Conservation (phyloP, 2,113 vertebrate species). For the Himantopus leucocephalus region DNA sequence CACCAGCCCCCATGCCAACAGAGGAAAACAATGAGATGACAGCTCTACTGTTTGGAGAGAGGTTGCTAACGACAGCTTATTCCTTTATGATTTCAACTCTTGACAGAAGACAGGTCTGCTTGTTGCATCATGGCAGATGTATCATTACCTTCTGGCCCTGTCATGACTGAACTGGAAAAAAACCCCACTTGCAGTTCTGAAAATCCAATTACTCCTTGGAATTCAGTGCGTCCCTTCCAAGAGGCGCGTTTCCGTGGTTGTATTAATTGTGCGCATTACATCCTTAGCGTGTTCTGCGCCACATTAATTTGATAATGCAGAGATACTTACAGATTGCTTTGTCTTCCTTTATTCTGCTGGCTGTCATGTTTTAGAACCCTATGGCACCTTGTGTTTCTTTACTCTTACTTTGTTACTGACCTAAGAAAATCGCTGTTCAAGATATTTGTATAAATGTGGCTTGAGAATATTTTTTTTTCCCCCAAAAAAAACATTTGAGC, state of each 20-base stretch:
- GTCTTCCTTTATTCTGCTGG: neutral
- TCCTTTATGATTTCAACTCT: slow-evolving; percentile 93
- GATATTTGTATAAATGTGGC: neutral
- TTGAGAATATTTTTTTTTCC: neutral
- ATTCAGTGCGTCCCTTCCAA: slow-evolving; percentile 56
- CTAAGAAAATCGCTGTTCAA: slow-evolving; percentile 43
- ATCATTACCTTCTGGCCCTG: slow-evolving; percentile 96
- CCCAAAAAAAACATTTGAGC: neutral
- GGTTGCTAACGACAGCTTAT: slow-evolving; percentile 94
- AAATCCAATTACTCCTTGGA: slow-evolving; percentile 73
- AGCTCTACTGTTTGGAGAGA: slow-evolving; percentile 89
- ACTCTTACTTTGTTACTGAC: slow-evolving; percentile 39
- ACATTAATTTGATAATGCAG: neutral
- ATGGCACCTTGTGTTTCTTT: slow-evolving; percentile 32
- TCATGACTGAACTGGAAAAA: slow-evolving; percentile 82
- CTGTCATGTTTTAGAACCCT: neutral
- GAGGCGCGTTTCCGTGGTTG: neutral
- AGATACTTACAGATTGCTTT: slow-evolving; percentile 28
- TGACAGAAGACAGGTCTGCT: slow-evolving; percentile 95
- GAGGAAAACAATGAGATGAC: slow-evolving; percentile 85
- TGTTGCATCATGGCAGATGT: slow-evolving; percentile 93
- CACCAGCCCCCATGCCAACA: slow-evolving; percentile 67
- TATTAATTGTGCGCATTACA: slow-evolving; percentile 8
- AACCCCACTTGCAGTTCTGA: slow-evolving; percentile 53
- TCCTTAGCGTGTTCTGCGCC: neutral